Evolutionary conservation across 2,797 vertebrate species (phyloP).

Genomic region (Centropyge bicolor): DNA sequence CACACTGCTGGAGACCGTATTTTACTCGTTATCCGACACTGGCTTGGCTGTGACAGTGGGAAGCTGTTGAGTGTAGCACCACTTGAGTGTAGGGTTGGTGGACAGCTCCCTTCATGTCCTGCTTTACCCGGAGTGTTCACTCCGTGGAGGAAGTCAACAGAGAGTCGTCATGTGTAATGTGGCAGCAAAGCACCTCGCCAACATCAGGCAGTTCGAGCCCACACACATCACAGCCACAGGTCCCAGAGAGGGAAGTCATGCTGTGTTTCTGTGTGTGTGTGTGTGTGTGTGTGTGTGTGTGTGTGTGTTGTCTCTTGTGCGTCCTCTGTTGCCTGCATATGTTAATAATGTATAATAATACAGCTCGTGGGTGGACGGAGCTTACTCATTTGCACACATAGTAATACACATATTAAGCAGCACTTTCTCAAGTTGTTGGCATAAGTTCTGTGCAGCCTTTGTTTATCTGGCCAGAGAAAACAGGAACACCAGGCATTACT

Average conservation of each 20-base stretch:
- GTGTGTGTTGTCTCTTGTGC: conserved; percentile 42
- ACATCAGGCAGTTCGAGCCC: conserved; percentile 40
- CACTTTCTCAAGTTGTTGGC: conserved; percentile 52
- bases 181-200: conserved; percentile 60
- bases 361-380: conserved; percentile 63
- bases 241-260: conserved; percentile 17
- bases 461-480: conserved; percentile 45
- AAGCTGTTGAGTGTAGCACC: conserved; percentile 25
- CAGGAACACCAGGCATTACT: conserved; percentile 32
- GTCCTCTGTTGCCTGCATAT: conserved; percentile 47
- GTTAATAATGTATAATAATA: conserved; percentile 69
- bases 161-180: conserved; percentile 56
- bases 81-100: conserved; percentile 24
- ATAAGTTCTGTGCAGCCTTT: conserved; percentile 53
- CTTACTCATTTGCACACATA: conserved; percentile 62
- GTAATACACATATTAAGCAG: conserved; percentile 59
- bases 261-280: conserved; percentile 23
- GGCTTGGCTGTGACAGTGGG: conserved; percentile 1
- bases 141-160: conserved; percentile 48
- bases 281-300: conserved; percentile 19
- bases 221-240: conserved; percentile 44
- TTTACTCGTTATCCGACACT: conserved; percentile 2
- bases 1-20: not conserved
- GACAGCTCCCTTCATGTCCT: conserved; percentile 46
- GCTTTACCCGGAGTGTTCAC: conserved; percentile 37